Conservation (phyloP, 2,113 vertebrate species). For the Mola mola region DNA sequence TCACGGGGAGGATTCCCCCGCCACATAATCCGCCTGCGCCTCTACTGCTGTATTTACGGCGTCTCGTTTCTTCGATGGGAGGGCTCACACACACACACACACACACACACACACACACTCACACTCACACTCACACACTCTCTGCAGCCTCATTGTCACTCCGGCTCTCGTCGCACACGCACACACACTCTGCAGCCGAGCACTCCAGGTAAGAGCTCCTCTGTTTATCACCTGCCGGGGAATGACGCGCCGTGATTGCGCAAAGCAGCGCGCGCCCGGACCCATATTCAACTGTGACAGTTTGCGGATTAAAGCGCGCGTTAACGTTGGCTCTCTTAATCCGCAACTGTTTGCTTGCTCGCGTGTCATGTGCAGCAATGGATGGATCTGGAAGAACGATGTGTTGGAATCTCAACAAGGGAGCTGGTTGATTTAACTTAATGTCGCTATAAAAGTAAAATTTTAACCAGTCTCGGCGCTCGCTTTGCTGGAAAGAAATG, state of each 20-base stretch:
- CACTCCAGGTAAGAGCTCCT: conserved; percentile 68
- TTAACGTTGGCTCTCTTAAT: not conserved
- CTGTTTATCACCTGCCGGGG: not conserved
- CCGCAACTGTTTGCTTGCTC: not conserved
- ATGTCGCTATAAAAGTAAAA: too few relatives aligned
- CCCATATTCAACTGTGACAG: too few relatives aligned
- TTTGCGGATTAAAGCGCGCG: too few relatives aligned
- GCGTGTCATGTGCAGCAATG: not conserved
- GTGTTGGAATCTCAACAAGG: too few relatives aligned
- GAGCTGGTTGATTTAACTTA: too few relatives aligned
- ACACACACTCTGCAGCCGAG: conserved; percentile 46
- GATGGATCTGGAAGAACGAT: too few relatives aligned
- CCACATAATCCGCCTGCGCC: conserved; percentile 35
- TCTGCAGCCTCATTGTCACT: conserved; percentile 69
- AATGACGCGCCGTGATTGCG: too few relatives aligned
- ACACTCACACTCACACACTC: conserved; percentile 14
- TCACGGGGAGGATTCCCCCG: too few relatives aligned
- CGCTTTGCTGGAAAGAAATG: too few relatives aligned
- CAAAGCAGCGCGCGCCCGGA: too few relatives aligned
- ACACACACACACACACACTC: not conserved
- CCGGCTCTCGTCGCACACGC: conserved; percentile 23
- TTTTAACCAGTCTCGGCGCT: too few relatives aligned
- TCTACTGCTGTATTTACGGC: conserved; percentile 58
- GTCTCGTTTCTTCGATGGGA: conserved; percentile 41
- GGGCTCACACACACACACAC: conserved; percentile 25